phyloP scores from a whole-genome alignment of 2,113 vertebrate species.

The Zosterops hypoxanthus region DNA sequence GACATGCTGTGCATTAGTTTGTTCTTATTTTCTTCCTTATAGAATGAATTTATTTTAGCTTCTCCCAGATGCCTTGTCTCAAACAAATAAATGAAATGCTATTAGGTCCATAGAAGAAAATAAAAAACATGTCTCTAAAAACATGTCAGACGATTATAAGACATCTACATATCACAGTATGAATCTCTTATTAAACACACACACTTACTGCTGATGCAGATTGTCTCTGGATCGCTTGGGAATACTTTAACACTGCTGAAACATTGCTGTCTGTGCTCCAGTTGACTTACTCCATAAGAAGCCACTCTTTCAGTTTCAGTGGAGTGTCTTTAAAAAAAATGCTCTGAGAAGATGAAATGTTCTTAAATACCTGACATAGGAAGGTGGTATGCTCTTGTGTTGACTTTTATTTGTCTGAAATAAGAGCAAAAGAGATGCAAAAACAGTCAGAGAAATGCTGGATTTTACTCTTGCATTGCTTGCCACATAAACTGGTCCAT shows the following conservation, averaged over 20 bases:
- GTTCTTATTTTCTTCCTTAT: not conserved
- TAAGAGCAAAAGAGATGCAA: not conserved
- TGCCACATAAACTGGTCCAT: not conserved
- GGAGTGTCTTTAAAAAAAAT: not conserved
- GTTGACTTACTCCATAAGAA: not conserved
- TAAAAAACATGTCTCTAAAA: not conserved
- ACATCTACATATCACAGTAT: not conserved
- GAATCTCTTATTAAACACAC: not conserved
- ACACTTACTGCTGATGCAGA: not conserved
- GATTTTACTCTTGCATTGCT: not conserved
- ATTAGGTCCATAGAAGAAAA: not conserved
- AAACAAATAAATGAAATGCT: not conserved
- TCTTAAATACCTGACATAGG: not conserved
- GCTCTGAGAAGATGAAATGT: not conserved
- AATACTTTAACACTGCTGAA: not conserved
- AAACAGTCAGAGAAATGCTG: not conserved
- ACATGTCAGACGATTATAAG: not conserved
- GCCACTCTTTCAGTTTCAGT: not conserved
- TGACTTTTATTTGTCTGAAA: not conserved
- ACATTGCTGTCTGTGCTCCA: not conserved
- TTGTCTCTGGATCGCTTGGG: not conserved
- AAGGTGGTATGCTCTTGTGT: not conserved
- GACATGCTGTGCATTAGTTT: not conserved
- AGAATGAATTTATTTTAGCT: not conserved
- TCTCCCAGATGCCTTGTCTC: not conserved